Conservation (phyloP, 2,113 vertebrate species). For the Vanacampus margaritifer region DNA sequence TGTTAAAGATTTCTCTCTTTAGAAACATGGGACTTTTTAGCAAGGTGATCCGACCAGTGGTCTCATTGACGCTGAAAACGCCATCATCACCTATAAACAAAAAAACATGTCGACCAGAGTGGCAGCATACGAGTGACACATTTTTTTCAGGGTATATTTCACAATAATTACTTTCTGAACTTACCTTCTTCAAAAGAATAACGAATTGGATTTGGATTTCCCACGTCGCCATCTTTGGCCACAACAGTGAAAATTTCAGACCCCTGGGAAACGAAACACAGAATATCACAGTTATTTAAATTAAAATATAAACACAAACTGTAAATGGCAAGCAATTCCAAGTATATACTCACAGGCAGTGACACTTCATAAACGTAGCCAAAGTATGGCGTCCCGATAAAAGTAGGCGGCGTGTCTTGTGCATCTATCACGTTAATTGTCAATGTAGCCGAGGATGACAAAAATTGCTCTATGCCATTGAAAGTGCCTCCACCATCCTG, state of each 20-base stretch:
- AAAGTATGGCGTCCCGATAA: slow-evolving; percentile 89
- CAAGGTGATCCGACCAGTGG: slow-evolving; percentile 84
- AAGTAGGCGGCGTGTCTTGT: slow-evolving; percentile 87
- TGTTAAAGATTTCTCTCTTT: slow-evolving; percentile 85
- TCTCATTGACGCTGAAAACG: slow-evolving; percentile 82
- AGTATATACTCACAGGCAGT: slow-evolving; percentile 74
- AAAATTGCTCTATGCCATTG: slow-evolving; percentile 80
- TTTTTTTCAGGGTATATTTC: not conserved
- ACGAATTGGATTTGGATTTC: slow-evolving; percentile 81
- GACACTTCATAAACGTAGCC: slow-evolving; percentile 92
- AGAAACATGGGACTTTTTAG: slow-evolving; percentile 77
- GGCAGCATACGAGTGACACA: not conserved
- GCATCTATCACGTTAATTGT: slow-evolving; percentile 88
- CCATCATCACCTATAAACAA: slow-evolving; percentile 78
- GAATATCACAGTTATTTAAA: not conserved
- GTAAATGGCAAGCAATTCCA: not conserved
- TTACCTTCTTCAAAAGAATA: slow-evolving; percentile 86
- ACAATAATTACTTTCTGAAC: slow-evolving; percentile 4
- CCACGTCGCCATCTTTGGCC: slow-evolving; percentile 89
- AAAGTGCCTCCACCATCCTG: slow-evolving; percentile 92
- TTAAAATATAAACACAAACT: not conserved
- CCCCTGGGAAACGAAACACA: slow-evolving; percentile 69
- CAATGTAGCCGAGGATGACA: slow-evolving; percentile 84
- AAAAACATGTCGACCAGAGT: not conserved
- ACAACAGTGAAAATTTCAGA: slow-evolving; percentile 87